Percentiles rank a stretch among this genome's conserved stretches.
These are phyloP conservation scores for Protobothrops mucrosquamatus DNA, from an alignment of 2,113 vertebrate genomes.

Conservation along the genomic window DNA sequence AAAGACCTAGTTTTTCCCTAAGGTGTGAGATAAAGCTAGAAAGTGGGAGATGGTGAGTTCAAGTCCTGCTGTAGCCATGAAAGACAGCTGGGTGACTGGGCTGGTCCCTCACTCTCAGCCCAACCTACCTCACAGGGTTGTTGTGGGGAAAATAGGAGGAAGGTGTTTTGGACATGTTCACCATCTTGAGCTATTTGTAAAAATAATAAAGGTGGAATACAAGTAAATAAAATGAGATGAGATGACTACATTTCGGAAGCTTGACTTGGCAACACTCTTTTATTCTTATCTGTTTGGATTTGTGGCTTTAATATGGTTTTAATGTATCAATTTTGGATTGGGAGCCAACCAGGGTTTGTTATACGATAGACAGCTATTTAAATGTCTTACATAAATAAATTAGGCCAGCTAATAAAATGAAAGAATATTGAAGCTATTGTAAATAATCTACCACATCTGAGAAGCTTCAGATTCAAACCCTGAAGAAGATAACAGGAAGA, in stretches of 20 bases:
- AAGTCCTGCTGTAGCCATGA: background rate
- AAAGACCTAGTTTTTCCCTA: background rate
- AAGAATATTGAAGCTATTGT: background rate
- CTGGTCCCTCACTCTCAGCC: background rate
- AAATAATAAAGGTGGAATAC: background rate
- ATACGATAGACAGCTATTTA: background rate
- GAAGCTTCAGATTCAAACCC: background rate
- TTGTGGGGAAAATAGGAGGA: background rate
- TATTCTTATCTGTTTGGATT: background rate
- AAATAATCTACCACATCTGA: background rate
- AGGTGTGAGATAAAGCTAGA: background rate
- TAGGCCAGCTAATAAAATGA: slow-evolving; percentile 33
- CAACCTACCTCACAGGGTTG: background rate
- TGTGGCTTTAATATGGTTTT: background rate
- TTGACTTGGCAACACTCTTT: background rate
- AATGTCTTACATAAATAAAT: background rate
- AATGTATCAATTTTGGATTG: background rate
- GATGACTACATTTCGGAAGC: background rate
- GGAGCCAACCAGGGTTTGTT: background rate
- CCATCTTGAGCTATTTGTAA: background rate
- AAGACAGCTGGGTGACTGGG: background rate
- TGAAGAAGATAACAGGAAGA: background rate
- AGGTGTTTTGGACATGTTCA: background rate
- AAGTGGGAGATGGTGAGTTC: background rate
- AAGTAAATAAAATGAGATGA: background rate